Evolutionary conservation across 1,140 invertebrate genomes (phyloP).

Genomic region (Sinella curviseta): DNA sequence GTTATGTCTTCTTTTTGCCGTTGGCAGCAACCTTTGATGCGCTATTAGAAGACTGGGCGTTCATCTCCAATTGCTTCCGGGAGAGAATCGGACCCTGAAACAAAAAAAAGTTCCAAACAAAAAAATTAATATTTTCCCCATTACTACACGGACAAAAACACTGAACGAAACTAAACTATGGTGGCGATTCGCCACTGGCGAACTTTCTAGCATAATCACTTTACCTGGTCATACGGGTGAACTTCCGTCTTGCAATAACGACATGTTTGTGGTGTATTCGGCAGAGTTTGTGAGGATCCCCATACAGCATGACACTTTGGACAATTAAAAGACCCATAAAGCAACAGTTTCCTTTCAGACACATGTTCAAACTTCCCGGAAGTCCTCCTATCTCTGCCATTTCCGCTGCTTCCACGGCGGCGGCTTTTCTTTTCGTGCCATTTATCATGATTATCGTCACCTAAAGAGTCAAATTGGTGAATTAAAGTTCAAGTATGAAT

Average conservation of each 20-base stretch:
- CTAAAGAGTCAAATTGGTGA: too few relatives aligned
- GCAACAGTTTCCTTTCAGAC: not conserved
- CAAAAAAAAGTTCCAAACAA: not conserved
- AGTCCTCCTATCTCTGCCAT: not conserved
- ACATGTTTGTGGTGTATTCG: conserved; percentile 34
- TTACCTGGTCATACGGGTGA: conserved; percentile 39
- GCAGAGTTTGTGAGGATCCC: conserved; percentile 24
- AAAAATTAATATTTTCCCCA: not conserved
- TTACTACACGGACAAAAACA: too few relatives aligned
- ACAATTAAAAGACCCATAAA: conserved; percentile 40
- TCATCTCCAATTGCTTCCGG: not conserved
- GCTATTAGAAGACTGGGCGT: too few relatives aligned
- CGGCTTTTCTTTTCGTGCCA: not conserved
- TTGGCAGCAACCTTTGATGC: too few relatives aligned
- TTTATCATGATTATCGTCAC: not conserved
- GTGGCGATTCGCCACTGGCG: too few relatives aligned
- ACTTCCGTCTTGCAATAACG: conserved; percentile 32
- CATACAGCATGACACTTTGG: conserved; percentile 33
- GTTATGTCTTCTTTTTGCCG: not conserved
- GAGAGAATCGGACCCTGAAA: conserved; percentile 11
- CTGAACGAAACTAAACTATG: too few relatives aligned
- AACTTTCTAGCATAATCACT: too few relatives aligned
- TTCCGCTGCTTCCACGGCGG: not conserved
- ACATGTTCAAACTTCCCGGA: not conserved
- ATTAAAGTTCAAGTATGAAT: not conserved